Percentiles rank a stretch among this genome's conserved stretches.
Evolutionary conservation across 2,113 vertebrate genomes (phyloP).

Genomic region (Vulpes lagopus): DNA sequence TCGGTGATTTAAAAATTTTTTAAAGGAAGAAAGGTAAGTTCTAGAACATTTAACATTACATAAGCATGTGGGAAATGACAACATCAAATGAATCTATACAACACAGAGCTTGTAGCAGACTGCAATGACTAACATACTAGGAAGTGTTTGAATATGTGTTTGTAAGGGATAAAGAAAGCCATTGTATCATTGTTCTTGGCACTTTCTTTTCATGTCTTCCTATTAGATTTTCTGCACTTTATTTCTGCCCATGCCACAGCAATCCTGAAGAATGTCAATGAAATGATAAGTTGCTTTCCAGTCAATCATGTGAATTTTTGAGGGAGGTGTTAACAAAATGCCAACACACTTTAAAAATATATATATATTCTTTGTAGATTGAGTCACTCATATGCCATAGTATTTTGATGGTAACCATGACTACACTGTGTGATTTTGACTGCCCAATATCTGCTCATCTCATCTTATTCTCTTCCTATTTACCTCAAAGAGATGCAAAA

Average conservation of each 20-base stretch:
- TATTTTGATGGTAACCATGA: conserved; percentile 63
- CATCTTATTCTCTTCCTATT: conserved; percentile 6
- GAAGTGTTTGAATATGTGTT: not conserved
- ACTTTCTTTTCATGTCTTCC: not conserved
- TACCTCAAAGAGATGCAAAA: conserved; percentile 65
- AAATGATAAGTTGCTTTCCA: not conserved
- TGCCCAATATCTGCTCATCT: conserved; percentile 63
- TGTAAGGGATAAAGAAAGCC: not conserved
- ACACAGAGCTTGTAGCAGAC: not conserved
- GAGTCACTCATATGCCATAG: not conserved
- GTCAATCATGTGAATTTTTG: conserved; percentile 8
- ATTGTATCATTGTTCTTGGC: not conserved
- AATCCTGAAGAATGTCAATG: conserved; percentile 48
- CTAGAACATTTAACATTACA: not conserved
- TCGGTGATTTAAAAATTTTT: not conserved
- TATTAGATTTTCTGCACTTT: conserved; percentile 36
- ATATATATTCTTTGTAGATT: not conserved
- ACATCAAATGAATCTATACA: not conserved
- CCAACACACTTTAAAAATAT: not conserved
- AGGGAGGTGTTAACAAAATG: conserved; percentile 55
- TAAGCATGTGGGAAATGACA: not conserved
- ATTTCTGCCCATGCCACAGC: conserved; percentile 42
- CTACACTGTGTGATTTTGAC: conserved; percentile 25
- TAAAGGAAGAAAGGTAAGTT: not conserved
- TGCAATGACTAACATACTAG: not conserved